Base-by-base conservation (phyloP, 2,113 vertebrate species). In the Scalopus aquaticus region DNA sequence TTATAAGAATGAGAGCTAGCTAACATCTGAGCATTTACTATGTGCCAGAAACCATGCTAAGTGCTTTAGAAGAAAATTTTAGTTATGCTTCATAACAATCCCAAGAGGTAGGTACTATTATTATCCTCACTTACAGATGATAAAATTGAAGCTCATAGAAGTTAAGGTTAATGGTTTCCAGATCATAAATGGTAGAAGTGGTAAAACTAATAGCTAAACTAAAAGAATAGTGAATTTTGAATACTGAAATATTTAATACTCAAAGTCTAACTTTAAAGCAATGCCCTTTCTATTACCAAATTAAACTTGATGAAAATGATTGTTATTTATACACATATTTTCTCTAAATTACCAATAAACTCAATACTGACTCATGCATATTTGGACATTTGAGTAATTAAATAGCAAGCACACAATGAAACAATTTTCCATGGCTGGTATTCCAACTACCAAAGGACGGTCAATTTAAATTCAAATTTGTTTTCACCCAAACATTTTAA, bases 201-300 rank as follows among this genome's bases (percentile, higher is more conserved):
- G 60, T 30, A 72, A 60, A 65, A 37, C 30, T 37, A 42, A 5
- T 6, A 9, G 6, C 73, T 58, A 93, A 77, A 82, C 3, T 15
- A 19, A 54, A 15, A 19, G 51, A 54, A 54, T 54, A 54, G 16
- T 54, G 51, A 54, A 54, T 54, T 22, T 56, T 22, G 20, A 56
- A 56, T 56, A 56, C 54, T 22, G 20, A 56, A 54, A 54, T 54
- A 51, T 12, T 16, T 51, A 54, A 54, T 54, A 54, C 30, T 24
- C 32, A 44, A 49, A 49, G 1, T 49, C 37, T 81, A 35, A 70
- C n/a, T 44, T 37, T 79, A 51, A 91, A 83, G 85, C 8, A 77
- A 78, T 35, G 28, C 64, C 19, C 37, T 96, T 94, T 85, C 28
- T 65, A 72, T 19, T 88, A 93, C 49, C 58, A 89, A 88, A 73